Conservation (phyloP, 2,113 vertebrate genomes). For the Brachyhypopomus occidentalis region DNA sequence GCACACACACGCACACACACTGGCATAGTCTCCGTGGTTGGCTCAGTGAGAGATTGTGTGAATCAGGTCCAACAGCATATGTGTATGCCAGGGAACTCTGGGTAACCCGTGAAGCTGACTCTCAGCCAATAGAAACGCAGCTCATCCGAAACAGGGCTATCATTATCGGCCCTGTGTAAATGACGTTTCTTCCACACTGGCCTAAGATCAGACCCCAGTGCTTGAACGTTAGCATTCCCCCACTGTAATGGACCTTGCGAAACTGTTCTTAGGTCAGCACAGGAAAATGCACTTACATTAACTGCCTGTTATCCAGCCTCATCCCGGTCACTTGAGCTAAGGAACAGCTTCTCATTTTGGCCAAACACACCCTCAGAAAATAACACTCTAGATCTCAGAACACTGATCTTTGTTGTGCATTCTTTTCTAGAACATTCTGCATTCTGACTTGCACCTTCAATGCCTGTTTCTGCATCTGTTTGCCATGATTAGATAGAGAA, state of each 20-base stretch:
- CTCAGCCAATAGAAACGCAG: constrained; percentile 46
- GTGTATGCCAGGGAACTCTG: constrained; percentile 40
- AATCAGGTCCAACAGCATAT: constrained; percentile 36
- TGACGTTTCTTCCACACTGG: constrained; percentile 30
- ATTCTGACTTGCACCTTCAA: constrained; percentile 25
- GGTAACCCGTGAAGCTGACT: constrained; percentile 37
- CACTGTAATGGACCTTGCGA: not conserved
- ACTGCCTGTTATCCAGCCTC: constrained; percentile 34
- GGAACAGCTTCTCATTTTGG: constrained; percentile 12
- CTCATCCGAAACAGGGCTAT: constrained; percentile 45
- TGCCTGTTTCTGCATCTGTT: not conserved
- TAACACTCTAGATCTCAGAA: constrained; percentile 62
- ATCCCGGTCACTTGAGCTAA: not conserved
- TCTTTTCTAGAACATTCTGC: constrained; percentile 20
- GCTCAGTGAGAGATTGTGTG: constrained; percentile 15
- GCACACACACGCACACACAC: not conserved
- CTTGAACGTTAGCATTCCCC: not conserved
- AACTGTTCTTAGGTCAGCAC: constrained; percentile 29
- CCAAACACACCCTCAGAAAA: constrained; percentile 43
- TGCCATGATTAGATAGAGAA: not conserved
- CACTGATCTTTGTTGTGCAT: constrained; percentile 6
- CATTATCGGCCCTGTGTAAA: constrained; percentile 40
- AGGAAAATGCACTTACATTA: not conserved
- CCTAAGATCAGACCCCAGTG: constrained; percentile 20
- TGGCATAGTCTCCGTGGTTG: constrained; percentile 28